Base-by-base conservation (phyloP, 2,113 vertebrate species). In the Crotalus viridis region DNA sequence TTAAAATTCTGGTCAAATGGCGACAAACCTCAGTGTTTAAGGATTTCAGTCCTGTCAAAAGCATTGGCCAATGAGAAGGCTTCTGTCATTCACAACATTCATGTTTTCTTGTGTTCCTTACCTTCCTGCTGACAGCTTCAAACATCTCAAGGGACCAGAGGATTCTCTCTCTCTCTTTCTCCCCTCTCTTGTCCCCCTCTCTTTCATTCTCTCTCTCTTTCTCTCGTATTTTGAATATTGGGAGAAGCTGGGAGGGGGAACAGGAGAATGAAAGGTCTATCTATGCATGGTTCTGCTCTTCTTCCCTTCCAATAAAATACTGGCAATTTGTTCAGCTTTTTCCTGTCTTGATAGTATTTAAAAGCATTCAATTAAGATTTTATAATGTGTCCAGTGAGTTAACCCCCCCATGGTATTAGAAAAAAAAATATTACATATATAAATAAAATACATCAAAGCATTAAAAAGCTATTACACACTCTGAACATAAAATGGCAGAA, bases 381-480 rank as follows among this genome's bases (percentile, higher is more conserved):
- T 94, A 95, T 97, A 97, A 97, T 97, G 96, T 95, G 95, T 95
- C 97, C 96, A 97, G 96, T 97, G 97, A 97, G 95, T 97, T 97
- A 97, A 97, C 56, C 90, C 95, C 95, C 96, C 96, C 96, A 93
- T 96, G 95, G 96, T 97, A 97, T 98, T 97, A 97, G 96, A 97
- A 98, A 98, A 98, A 98, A 98, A 98, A 98, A 97, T 98, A 97
- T 98, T 97, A 98, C 96, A 97, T 96, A 94, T 97, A 98, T 97
- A 98, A 98, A 98, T 98, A 98, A 98, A 97, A 97, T 96, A 98
- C 97, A 96, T 98, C 97, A 98, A 98, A 97, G 96, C 97, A 98
- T 98, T 98, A 98, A 98, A 98, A 98, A 98, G 97, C 97, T 98
- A 98, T 98, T 98, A 98, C 97, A 97, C 97, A 98, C 97, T 94